phyloP scores from a whole-genome alignment of 1,140 invertebrate genomes.

The Meteorus sp. region DNA sequence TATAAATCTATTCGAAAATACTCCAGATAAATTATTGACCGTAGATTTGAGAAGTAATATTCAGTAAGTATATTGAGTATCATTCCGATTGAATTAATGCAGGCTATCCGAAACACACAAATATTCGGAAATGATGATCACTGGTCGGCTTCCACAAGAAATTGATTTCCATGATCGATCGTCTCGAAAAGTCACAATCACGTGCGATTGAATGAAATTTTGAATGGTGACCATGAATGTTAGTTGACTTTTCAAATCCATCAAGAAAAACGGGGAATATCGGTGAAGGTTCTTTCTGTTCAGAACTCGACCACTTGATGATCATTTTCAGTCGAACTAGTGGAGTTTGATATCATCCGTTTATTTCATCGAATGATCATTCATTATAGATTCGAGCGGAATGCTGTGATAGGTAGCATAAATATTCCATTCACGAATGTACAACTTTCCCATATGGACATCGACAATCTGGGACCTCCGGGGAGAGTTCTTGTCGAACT shows the following conservation, averaged over 20 bases:
- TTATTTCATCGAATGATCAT: constrained; percentile 14
- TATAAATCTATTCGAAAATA: constrained; percentile 70
- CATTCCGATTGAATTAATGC: not conserved
- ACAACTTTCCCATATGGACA: constrained; percentile 66
- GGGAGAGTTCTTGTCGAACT: constrained; percentile 62
- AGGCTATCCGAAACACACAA: not conserved
- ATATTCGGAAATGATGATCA: too few relatives aligned
- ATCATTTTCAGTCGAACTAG: too few relatives aligned
- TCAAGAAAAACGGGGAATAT: too few relatives aligned
- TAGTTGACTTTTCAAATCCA: too few relatives aligned
- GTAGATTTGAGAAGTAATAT: constrained; percentile 75
- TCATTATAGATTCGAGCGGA: constrained; percentile 69
- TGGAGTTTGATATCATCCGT: too few relatives aligned
- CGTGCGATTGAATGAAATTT: too few relatives aligned
- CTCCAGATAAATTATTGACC: constrained; percentile 69
- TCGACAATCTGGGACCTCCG: constrained; percentile 67
- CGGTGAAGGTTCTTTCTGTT: too few relatives aligned
- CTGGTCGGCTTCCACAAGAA: too few relatives aligned
- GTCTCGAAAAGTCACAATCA: too few relatives aligned
- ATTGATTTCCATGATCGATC: too few relatives aligned
- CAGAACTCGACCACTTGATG: too few relatives aligned
- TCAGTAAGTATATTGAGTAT: constrained; percentile 61
- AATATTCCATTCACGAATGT: constrained; percentile 84
- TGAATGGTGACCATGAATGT: too few relatives aligned
- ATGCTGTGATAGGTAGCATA: constrained; percentile 75